Conservation (phyloP, 1,140 invertebrate species). For the Latrodectus geometricus region DNA sequence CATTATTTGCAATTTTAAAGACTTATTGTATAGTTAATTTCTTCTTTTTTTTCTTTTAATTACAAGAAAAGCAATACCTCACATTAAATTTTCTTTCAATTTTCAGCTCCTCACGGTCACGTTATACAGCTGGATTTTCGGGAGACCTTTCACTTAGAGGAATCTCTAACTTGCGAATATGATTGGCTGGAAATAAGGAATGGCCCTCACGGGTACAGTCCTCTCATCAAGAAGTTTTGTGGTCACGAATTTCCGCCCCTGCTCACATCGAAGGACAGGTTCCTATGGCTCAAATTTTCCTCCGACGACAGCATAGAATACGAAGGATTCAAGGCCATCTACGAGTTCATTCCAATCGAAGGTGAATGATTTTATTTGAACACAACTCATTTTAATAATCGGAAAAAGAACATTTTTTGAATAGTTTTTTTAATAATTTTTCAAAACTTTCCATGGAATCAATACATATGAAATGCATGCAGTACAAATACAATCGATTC, state of each 20-base stretch:
- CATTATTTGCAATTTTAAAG: too few relatives aligned
- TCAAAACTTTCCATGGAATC: too few relatives aligned
- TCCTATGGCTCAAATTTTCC: conserved; percentile 86
- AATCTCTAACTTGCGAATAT: conserved; percentile 80
- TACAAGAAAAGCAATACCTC: too few relatives aligned
- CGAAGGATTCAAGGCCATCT: conserved; percentile 84
- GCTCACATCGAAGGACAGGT: conserved; percentile 80
- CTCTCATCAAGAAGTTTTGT: conserved; percentile 78
- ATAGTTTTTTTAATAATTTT: too few relatives aligned
- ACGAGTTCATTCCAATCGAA: conserved; percentile 67
- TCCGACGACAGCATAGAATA: conserved; percentile 88
- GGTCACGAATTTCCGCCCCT: conserved; percentile 82
- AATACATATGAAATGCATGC: too few relatives aligned
- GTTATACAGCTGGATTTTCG: conserved; percentile 84
- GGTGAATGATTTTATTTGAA: neutral
- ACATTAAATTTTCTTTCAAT: conserved; percentile 42
- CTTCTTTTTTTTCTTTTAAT: too few relatives aligned
- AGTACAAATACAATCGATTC: too few relatives aligned
- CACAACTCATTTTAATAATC: too few relatives aligned
- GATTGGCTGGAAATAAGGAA: conserved; percentile 85
- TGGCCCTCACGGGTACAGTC: conserved; percentile 86
- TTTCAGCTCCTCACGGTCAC: conserved; percentile 81
- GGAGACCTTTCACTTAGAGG: conserved; percentile 83
- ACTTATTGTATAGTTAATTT: too few relatives aligned
- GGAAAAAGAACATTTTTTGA: too few relatives aligned